A percentile compares a stretch with the other conserved stretches of the same genome.
These are phyloP conservation scores for Taeniopygia guttata DNA, from an alignment of 2,797 vertebrate genomes.

Conservation along the genomic window DNA sequence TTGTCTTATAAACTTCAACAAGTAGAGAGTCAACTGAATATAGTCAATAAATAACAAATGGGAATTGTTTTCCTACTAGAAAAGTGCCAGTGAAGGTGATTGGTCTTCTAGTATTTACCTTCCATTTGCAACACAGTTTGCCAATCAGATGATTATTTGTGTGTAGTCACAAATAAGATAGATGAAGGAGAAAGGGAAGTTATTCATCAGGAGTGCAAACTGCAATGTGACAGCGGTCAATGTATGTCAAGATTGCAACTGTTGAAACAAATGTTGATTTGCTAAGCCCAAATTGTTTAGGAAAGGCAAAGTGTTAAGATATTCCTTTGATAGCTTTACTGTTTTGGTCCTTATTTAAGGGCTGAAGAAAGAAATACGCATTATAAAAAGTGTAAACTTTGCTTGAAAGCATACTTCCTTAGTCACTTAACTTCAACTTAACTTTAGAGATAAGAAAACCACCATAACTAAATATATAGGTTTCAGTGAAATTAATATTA, in stretches of 20 bases:
- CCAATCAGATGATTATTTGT: conserved; percentile 50
- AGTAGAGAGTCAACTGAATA: neutral
- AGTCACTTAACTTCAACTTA: neutral
- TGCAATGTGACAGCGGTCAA: neutral
- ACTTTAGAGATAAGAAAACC: neutral
- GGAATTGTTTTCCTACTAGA: conserved; percentile 41
- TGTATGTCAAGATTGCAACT: conserved; percentile 34
- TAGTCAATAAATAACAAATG: conserved; percentile 45
- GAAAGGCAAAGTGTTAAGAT: conserved; percentile 9
- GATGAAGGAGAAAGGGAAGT: conserved; percentile 57
- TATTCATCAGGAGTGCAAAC: conserved; percentile 26
- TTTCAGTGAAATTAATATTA: neutral
- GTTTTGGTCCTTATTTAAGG: neutral
- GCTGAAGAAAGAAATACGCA: neutral
- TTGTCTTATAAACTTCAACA: neutral
- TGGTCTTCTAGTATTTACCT: conserved; percentile 41
- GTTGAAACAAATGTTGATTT: conserved; percentile 57
- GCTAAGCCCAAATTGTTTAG: neutral
- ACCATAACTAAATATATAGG: neutral
- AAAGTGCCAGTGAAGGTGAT: neutral
- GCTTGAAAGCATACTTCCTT: neutral
- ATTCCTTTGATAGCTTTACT: neutral
- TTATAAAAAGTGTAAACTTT: neutral
- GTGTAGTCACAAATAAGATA: conserved; percentile 30
- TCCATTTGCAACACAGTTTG: conserved; percentile 53